Evolutionary conservation across 2,113 vertebrate genomes (phyloP).

Genomic region (Erpornis zantholeuca): DNA sequence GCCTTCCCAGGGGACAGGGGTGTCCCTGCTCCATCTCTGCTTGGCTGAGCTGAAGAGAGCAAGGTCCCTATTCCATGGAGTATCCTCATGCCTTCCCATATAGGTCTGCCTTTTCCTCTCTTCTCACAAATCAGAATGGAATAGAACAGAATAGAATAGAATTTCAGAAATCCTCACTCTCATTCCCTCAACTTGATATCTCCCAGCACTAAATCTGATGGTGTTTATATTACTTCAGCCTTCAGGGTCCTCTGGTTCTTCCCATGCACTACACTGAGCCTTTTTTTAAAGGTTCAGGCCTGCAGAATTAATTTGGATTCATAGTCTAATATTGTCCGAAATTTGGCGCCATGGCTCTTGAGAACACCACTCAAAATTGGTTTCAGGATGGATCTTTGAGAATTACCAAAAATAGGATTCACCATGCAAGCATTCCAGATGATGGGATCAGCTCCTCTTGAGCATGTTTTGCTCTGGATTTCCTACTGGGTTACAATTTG

Average conservation of each 20-base stretch:
- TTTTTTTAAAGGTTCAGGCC: neutral
- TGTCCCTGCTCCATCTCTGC: neutral
- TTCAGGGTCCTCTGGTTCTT: neutral
- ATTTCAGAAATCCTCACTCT: neutral
- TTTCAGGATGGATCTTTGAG: neutral
- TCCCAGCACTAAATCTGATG: neutral
- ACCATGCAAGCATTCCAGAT: neutral
- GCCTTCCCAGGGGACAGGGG: neutral
- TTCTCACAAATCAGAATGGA: neutral
- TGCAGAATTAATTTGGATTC: neutral
- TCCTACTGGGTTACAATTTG: neutral
- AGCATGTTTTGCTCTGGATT: accelerated
- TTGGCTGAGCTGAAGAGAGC: neutral
- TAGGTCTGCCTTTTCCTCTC: neutral
- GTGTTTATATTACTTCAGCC: accelerated
- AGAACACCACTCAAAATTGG: neutral
- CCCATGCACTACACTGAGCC: neutral
- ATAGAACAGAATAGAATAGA: neutral
- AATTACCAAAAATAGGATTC: neutral
- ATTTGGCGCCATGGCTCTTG: neutral
- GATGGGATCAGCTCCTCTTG: accelerated
- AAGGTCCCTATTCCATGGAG: accelerated
- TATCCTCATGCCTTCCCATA: neutral
- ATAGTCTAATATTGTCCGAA: neutral
- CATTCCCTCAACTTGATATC: neutral